Evolutionary conservation across 1,140 invertebrate species (phyloP), one percentile per base, ranked within the genome.

Genomic region (Vanessa tameamea): DNA sequence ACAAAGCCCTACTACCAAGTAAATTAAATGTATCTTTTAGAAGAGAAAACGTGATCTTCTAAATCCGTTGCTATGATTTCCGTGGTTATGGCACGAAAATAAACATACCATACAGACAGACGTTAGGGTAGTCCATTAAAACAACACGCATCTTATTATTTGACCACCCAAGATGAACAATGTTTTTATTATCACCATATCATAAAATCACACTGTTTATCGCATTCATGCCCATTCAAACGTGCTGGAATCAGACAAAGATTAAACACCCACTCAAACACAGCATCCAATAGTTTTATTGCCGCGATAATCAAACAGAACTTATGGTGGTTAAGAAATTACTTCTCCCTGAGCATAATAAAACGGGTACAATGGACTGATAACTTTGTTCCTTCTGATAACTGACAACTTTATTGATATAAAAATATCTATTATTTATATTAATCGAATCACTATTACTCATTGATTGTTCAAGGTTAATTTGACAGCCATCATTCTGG

Each of bases 141-240:
- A 47, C 63, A 57, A 72, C 70, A 72, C 50, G 20, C 55, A 20
- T 53, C 59, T 26, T 37, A 64, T 57, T 64, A 63, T n/a, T 43
- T 63, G 89, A 76, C 89, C 89, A 91, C 89, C 88, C 89, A 91
- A 87, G 88, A 84, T 74, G 89, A 86, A 90, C 89, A 89, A 85
- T 89, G 87, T 87, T 86, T 85, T 81, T 84, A 78, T 81, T 81
- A 84, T 82, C 78, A 73, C 57, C 64, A 74, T 90, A 91, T 91
- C 87, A 83, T 90, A 91, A 91, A 91, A 91, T 91, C 89, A 87
- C 70, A 76, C 77, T 85, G 88, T 88, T 90, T 91, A 91, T 91
- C 87, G 78, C 78, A 64, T 81, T 73, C 75, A 72, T 77, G 81
- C 67, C 71, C 73, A 78, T 86, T 77, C 80, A 83, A 70, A 66